These are phyloP conservation scores for Rhopalosiphum maidis DNA, from an alignment of 1,140 invertebrate genomes.

Conservation along the genomic window DNA sequence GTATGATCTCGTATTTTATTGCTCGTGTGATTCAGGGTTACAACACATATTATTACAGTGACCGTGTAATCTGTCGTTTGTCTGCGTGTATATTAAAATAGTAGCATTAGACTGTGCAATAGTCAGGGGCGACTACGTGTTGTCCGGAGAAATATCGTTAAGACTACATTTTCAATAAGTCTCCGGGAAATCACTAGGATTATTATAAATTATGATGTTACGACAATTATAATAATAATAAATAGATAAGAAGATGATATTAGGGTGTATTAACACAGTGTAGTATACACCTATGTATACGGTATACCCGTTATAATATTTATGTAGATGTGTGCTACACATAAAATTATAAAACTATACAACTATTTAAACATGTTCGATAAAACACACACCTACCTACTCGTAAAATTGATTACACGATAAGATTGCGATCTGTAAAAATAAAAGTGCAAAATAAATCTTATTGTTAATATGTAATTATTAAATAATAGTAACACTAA, in stretches of 20 bases:
- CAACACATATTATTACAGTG: slow-evolving; percentile 22
- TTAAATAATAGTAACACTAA: too few species aligned
- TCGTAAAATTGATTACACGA: neutral
- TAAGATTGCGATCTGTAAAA: neutral
- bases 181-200: neutral
- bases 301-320: too few species aligned
- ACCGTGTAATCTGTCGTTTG: neutral
- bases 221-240: neutral
- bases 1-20: slow-evolving; percentile 43
- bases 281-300: too few species aligned
- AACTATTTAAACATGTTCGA: neutral
- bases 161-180: neutral
- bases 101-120: neutral
- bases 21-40: neutral
- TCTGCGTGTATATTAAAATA: neutral
- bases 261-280: too few species aligned
- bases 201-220: neutral
- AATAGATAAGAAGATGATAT: too few species aligned
- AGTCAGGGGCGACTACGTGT: neutral
- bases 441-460: neutral
- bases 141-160: neutral
- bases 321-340: too few species aligned
- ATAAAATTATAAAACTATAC: too few species aligned
- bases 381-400: neutral
- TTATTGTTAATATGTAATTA: neutral